A percentile compares a stretch with the other conserved stretches of the same genome.
Evolutionary conservation across 2,888 invertebrate genomes (phyloP).

Genomic region (Allacma fusca): DNA sequence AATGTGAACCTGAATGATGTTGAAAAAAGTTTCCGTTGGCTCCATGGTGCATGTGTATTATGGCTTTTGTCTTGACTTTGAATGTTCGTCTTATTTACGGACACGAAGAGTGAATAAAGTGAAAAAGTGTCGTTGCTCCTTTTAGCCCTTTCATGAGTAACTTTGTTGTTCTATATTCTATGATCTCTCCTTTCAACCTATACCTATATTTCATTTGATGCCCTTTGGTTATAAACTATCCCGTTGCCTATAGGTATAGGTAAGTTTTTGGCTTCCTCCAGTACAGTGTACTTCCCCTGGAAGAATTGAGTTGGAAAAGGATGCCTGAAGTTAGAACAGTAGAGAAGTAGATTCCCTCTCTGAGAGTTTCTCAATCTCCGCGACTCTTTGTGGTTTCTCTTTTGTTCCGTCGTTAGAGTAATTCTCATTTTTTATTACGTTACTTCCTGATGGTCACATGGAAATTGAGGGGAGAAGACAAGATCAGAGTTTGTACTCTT

Average conservation of each 20-base stretch:
- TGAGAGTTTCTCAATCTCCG: not conserved
- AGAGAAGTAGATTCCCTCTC: not conserved
- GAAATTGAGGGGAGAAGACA: not conserved
- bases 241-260: not conserved
- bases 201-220: not conserved
- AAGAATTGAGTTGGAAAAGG: not conserved
- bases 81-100: slow-evolving; percentile 12
- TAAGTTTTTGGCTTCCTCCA: not conserved
- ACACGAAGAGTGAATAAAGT: slow-evolving; percentile 6
- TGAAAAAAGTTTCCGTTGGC: not conserved
- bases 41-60: not conserved
- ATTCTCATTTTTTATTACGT: slow-evolving; percentile 10
- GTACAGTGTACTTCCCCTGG: no score
- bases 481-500: no score
- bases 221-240: not conserved
- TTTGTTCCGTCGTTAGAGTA: not conserved
- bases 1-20: not conserved
- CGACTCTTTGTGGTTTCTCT: slow-evolving; percentile 9
- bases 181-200: not conserved
- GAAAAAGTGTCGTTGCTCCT: slow-evolving; percentile 26
- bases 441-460: not conserved
- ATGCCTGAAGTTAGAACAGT: not conserved
- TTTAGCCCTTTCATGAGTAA: not conserved
- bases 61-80: slow-evolving; percentile 6
- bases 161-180: slow-evolving; percentile 1